Evolutionary conservation across 1,140 invertebrate species (phyloP).

Genomic region (Apis cerana): DNA sequence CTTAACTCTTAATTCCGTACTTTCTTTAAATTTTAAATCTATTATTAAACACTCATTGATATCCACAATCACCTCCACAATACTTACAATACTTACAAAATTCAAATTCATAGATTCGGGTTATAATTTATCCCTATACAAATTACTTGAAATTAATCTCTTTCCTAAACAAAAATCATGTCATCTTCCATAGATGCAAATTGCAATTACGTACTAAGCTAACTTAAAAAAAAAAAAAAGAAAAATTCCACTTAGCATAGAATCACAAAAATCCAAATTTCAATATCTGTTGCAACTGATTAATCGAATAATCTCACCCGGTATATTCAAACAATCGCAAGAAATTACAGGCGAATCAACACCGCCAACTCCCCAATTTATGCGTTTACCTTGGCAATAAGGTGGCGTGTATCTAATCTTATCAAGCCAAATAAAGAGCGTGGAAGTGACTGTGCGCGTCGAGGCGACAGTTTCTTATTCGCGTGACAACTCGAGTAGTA

Average conservation of each 20-base stretch:
- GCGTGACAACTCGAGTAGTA: conserved; percentile 1
- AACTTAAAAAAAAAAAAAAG: too few species aligned
- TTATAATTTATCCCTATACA: too few species aligned
- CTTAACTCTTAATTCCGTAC: neutral
- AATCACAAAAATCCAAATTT: too few species aligned
- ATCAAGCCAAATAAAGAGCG: conserved; percentile 23
- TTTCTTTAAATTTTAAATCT: neutral
- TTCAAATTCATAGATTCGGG: too few species aligned
- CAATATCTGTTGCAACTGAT: too few species aligned
- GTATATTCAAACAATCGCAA: neutral
- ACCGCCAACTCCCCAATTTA: neutral
- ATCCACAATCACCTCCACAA: too few species aligned
- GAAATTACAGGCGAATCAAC: neutral
- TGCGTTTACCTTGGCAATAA: neutral
- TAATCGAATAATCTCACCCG: neutral
- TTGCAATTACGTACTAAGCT: too few species aligned
- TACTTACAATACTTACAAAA: too few species aligned
- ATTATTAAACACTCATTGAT: neutral
- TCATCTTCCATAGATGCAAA: too few species aligned
- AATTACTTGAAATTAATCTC: too few species aligned
- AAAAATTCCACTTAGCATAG: too few species aligned
- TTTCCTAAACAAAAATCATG: too few species aligned
- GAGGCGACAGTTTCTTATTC: conserved; percentile 7
- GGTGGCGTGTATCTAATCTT: conserved; percentile 33
- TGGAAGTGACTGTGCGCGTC: neutral